phyloP scores from a whole-genome alignment of 2,888 invertebrate species.

The Cotesia congregata region DNA sequence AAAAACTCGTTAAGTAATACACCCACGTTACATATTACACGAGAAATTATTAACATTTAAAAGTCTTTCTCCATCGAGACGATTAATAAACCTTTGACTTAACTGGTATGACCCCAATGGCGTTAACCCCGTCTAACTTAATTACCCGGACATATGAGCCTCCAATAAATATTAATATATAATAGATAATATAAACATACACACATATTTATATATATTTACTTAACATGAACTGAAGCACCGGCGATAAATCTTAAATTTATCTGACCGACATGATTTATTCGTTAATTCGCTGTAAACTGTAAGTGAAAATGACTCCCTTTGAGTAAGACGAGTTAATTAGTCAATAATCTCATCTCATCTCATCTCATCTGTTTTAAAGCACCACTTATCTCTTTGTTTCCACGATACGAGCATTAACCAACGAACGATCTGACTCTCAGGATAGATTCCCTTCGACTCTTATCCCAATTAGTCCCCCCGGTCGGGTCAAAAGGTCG shows the following conservation, averaged over 20 bases:
- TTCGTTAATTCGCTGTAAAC: background rate
- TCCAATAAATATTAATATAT: background rate
- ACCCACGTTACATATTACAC: background rate
- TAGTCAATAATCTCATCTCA: slow-evolving; percentile 35
- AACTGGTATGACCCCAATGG: background rate
- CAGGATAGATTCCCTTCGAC: slow-evolving; percentile 36
- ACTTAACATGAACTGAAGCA: background rate
- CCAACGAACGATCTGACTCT: slow-evolving; percentile 26
- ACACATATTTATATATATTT: background rate
- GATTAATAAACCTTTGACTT: slow-evolving; percentile 1
- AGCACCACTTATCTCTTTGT: slow-evolving; percentile 9
- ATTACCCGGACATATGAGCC: background rate
- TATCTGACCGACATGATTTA: background rate
- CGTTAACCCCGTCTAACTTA: background rate
- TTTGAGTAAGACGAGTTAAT: slow-evolving; percentile 46
- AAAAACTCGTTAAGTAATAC: background rate
- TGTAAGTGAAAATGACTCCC: background rate
- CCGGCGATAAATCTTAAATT: slow-evolving; percentile 12
- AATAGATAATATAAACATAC: background rate
- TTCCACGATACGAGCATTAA: background rate
- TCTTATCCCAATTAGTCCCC: slow-evolving; percentile 43
- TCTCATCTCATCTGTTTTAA: slow-evolving; percentile 3
- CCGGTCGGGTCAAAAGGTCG: slow-evolving; percentile 44
- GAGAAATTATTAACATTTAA: background rate
- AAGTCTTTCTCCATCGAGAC: background rate